phyloP scores from a whole-genome alignment of 2,113 vertebrate genomes.

The Sminthopsis crassicaudata region DNA sequence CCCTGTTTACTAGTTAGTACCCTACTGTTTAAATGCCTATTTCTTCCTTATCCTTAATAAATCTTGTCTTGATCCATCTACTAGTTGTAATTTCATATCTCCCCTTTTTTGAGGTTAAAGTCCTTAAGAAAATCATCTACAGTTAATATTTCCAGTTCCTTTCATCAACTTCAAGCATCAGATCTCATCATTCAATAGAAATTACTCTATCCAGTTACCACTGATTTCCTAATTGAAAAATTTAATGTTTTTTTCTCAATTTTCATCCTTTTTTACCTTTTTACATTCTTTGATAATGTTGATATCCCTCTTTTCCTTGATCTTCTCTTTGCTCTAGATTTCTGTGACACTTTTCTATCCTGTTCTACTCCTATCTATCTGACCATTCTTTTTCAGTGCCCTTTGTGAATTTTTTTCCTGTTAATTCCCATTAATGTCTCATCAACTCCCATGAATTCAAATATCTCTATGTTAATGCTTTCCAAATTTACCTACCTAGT shows the following conservation, averaged over 20 bases:
- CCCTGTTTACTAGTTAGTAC: not conserved
- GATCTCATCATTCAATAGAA: not conserved
- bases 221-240: not conserved
- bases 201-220: not conserved
- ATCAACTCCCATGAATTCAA: not conserved
- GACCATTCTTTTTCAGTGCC: not conserved
- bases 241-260: not conserved
- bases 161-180: not conserved
- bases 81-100: not conserved
- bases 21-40: not conserved
- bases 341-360: not conserved
- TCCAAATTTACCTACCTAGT: not conserved
- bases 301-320: not conserved
- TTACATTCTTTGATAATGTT: not conserved
- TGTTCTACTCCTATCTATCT: not conserved
- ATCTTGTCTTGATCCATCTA: not conserved
- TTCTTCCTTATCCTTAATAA: not conserved
- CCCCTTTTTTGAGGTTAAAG: not conserved
- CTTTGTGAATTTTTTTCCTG: not conserved
- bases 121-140: not conserved
- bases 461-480: no score
- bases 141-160: not conserved
- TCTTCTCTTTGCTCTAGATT: not conserved
- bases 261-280: not conserved
- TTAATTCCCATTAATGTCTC: not conserved